Percentiles rank a stretch among this genome's conserved stretches.
Evolutionary conservation across 2,113 vertebrate genomes (phyloP).

Genomic region (Rhizomys pruinosus): DNA sequence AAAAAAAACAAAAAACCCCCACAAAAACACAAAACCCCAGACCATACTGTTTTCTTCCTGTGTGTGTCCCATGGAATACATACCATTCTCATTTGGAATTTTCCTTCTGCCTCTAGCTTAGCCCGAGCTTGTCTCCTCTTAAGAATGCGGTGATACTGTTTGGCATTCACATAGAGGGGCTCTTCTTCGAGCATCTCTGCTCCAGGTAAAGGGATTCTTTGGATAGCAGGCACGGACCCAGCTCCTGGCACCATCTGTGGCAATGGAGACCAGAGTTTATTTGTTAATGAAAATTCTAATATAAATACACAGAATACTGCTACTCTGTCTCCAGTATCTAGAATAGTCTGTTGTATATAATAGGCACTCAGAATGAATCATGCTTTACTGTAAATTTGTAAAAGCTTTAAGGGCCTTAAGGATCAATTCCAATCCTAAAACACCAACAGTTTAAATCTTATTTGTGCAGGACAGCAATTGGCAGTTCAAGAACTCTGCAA

Average conservation of each 20-base stretch:
- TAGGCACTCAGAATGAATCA: neutral
- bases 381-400: neutral
- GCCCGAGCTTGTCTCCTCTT: slow-evolving; percentile 97
- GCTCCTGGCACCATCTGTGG: slow-evolving; percentile 96
- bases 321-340: neutral
- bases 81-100: slow-evolving; percentile 98
- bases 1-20: too few relatives aligned
- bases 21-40: too few relatives aligned
- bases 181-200: slow-evolving; percentile 99
- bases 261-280: neutral
- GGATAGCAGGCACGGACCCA: slow-evolving; percentile 94
- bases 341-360: neutral
- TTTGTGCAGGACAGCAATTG: too few relatives aligned
- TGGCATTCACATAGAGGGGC: slow-evolving; percentile 98
- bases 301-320: neutral
- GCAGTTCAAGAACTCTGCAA: too few relatives aligned
- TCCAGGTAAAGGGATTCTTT: slow-evolving; percentile 96
- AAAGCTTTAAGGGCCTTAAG: neutral
- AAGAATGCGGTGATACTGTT: slow-evolving; percentile 98
- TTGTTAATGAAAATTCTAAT: neutral
- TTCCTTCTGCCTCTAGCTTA: slow-evolving; percentile 98
- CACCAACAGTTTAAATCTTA: neutral
- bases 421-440: neutral
- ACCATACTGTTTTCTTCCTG: neutral
- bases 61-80: slow-evolving; percentile 37